Percentiles rank a stretch among this genome's conserved stretches.
These are phyloP conservation scores for Glossosoma conforme DNA, from an alignment of 1,140 invertebrate genomes.

Conservation along the genomic window DNA sequence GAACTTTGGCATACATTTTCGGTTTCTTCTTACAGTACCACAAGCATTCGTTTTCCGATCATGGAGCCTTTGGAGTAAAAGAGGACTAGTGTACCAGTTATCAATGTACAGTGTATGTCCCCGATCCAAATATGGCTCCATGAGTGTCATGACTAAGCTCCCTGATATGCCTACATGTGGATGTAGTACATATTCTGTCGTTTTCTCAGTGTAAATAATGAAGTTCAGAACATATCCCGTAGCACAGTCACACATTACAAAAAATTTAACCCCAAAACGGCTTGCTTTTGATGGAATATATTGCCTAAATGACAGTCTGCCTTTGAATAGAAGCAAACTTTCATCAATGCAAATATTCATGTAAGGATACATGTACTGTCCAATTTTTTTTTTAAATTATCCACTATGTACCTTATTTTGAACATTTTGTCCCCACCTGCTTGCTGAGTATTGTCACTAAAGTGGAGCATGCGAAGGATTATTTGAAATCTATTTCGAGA, in stretches of 20 bases:
- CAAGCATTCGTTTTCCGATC: conserved; percentile 31
- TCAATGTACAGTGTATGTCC: conserved; percentile 33
- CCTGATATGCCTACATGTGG: conserved; percentile 31
- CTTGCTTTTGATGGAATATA: conserved; percentile 33
- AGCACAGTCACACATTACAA: conserved; percentile 32
- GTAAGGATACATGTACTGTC: conserved; percentile 12
- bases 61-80: conserved; percentile 30
- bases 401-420: too few species aligned
- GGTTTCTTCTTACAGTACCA: conserved; percentile 31
- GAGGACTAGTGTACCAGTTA: conserved; percentile 34
- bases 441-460: too few species aligned
- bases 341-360: conserved; percentile 30
- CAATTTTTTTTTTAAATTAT: neutral
- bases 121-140: conserved; percentile 33
- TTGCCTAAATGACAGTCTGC: conserved; percentile 32
- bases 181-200: conserved; percentile 21
- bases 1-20: conserved; percentile 32
- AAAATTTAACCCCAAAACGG: conserved; percentile 34
- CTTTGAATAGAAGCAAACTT: conserved; percentile 33
- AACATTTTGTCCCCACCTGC: too few species aligned
- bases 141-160: conserved; percentile 30
- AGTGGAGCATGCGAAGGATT: too few species aligned
- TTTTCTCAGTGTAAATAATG: conserved; percentile 35
- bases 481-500: too few species aligned
- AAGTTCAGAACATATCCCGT: conserved; percentile 37